Evolutionary conservation across 2,888 invertebrate species (phyloP).

Genomic region (Eilema caniola): DNA sequence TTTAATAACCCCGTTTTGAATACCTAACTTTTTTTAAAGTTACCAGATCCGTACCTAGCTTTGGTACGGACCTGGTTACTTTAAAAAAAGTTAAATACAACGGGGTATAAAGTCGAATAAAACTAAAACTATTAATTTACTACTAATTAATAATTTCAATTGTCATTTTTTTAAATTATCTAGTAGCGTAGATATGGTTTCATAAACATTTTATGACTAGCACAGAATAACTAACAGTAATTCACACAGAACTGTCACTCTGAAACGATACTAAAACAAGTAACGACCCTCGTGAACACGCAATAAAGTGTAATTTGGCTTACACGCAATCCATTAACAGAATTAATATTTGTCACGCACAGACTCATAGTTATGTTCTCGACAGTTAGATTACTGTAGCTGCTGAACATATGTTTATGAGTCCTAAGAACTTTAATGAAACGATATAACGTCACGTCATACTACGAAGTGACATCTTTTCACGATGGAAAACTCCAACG

Average conservation of each 20-base stretch:
- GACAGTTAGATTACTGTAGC: background rate
- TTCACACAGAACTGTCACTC: background rate
- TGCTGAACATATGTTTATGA: background rate
- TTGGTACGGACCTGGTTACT: too few species aligned
- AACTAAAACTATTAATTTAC: too few species aligned
- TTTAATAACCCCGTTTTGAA: too few species aligned
- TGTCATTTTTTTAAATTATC: background rate
- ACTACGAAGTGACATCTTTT: too few species aligned
- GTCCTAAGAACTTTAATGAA: background rate
- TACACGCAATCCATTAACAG: background rate
- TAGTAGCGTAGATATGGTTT: background rate
- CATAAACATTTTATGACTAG: background rate
- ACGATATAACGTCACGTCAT: background rate
- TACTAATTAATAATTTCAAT: too few species aligned
- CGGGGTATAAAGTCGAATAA: too few species aligned
- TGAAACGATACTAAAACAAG: background rate
- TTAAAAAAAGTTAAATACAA: too few species aligned
- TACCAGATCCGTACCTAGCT: too few species aligned
- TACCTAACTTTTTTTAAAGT: too few species aligned
- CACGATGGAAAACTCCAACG: too few species aligned
- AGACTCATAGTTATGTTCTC: background rate
- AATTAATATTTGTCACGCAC: background rate
- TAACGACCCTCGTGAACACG: constrained; percentile 4
- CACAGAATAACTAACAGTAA: background rate
- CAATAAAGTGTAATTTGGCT: background rate